A percentile compares a stretch with the other conserved stretches of the same genome.
Conservation (phyloP, 1,140 invertebrate genomes). For the Metopolophium dirhodum region DNA sequence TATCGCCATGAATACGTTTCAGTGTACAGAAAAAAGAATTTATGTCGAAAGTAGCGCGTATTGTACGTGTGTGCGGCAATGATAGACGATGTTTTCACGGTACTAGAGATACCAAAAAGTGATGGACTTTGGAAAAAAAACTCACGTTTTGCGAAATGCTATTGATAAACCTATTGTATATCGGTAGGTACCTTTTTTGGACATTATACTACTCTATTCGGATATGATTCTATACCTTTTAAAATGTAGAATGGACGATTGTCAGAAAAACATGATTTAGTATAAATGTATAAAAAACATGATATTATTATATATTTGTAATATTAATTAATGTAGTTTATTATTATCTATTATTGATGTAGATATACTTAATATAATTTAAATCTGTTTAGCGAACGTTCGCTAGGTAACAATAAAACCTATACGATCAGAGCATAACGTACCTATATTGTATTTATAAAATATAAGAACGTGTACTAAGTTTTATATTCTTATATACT, state of each 20-base stretch:
- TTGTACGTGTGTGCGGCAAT: neutral
- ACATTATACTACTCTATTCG: neutral
- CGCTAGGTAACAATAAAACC: neutral
- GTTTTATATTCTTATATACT: neutral
- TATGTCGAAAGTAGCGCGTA: neutral
- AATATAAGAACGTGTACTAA: neutral
- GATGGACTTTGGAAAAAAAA: neutral
- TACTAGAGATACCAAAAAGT: neutral
- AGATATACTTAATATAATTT: neutral
- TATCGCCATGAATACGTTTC: neutral
- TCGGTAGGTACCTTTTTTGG: neutral
- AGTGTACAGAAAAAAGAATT: neutral
- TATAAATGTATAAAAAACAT: neutral
- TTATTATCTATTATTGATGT: neutral
- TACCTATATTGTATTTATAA: neutral
- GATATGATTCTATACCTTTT: too few species aligned
- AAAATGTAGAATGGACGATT: neutral
- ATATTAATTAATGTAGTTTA: neutral
- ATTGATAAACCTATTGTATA: neutral
- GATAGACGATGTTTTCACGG: neutral
- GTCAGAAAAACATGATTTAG: neutral
- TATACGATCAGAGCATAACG: too few species aligned
- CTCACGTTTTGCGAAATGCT: neutral
- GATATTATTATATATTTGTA: neutral
- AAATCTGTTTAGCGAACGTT: neutral